phyloP scores from a whole-genome alignment of 2,113 vertebrate species.

The Bothrops jararaca region DNA sequence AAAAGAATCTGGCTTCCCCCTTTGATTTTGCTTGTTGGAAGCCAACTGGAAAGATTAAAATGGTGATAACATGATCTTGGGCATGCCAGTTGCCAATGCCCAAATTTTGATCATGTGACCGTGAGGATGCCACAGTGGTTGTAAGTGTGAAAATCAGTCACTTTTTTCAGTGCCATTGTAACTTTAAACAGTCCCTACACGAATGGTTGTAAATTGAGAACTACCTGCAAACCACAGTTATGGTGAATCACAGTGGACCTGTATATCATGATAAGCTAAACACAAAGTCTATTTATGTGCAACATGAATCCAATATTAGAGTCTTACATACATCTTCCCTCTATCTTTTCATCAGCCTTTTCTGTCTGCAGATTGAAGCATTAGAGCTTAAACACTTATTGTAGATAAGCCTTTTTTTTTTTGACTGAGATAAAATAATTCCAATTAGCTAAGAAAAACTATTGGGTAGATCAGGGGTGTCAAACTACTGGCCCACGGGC shows the following conservation, averaged over 20 bases:
- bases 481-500: no score
- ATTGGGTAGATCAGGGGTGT: not conserved
- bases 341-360: not conserved
- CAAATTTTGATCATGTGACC: not conserved
- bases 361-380: not conserved
- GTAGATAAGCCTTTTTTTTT: not conserved
- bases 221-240: not conserved
- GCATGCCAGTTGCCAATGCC: not conserved
- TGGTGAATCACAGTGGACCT: not conserved
- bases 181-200: not conserved
- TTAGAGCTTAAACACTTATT: not conserved
- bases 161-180: not conserved
- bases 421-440: not conserved
- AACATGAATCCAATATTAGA: not conserved
- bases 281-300: not conserved
- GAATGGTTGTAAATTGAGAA: not conserved
- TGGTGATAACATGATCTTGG: not conserved
- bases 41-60: no score
- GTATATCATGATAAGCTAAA: not conserved
- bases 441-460: not conserved
- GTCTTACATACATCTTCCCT: not conserved
- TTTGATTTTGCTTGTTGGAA: no score
- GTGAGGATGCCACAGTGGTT: not conserved
- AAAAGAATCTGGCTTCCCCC: not conserved
- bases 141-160: not conserved